Conservation (phyloP, 2,113 vertebrate genomes). For the Spermophilus dauricus region DNA sequence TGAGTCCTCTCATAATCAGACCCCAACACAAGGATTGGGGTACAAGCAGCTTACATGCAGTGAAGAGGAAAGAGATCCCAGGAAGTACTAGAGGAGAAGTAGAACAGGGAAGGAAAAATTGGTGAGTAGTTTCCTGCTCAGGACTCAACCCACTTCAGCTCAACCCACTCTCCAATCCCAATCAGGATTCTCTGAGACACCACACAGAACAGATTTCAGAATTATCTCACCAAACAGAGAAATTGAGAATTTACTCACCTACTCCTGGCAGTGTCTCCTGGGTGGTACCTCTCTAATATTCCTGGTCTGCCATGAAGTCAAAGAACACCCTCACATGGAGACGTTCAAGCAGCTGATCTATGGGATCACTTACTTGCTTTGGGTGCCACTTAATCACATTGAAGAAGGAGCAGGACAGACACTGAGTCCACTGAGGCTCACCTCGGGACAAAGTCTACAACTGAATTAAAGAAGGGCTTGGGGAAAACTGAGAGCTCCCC, state of each 20-base stretch:
- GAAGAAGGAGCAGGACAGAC: neutral
- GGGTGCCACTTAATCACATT: neutral
- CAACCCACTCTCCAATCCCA: no score
- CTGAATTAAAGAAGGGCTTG: neutral
- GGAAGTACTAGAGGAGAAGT: neutral
- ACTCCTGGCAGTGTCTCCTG: neutral
- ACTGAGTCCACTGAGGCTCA: neutral
- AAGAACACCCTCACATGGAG: neutral
- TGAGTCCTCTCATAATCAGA: neutral
- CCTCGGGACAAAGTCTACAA: neutral
- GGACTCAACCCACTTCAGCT: neutral
- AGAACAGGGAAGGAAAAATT: neutral
- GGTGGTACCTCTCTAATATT: neutral
- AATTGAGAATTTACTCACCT: neutral
- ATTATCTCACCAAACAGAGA: rapidly evolving
- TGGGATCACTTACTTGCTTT: neutral
- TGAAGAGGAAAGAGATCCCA: neutral
- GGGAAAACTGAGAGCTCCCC: neutral
- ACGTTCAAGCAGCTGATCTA: neutral
- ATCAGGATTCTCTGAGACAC: neutral
- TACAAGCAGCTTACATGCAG: neutral
- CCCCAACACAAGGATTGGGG: neutral
- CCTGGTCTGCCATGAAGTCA: neutral
- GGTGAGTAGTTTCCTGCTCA: neutral
- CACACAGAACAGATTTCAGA: neutral